Conservation (phyloP, 2,113 vertebrate species). For the Pseudolaguvia tuberculata region DNA sequence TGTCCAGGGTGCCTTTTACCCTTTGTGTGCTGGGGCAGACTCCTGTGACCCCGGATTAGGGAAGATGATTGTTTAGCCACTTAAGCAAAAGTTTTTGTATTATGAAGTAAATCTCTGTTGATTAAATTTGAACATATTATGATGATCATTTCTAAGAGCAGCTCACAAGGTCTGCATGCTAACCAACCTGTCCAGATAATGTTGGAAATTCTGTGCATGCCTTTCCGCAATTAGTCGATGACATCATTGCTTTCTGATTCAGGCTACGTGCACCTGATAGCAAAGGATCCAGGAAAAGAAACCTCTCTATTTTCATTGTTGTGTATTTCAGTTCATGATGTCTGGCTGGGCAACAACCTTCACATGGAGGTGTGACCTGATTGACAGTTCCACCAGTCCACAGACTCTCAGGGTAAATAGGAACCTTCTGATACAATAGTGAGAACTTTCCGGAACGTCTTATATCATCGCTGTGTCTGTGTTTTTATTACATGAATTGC, state of each 20-base stretch:
- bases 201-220: background rate
- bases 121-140: no score
- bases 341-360: conserved; percentile 90
- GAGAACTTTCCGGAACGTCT: no score
- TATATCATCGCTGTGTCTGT: no score
- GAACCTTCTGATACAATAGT: background rate
- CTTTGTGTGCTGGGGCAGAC: no score
- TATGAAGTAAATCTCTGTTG: no score
- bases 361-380: conserved; percentile 88
- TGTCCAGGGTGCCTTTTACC: no score
- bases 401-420: conserved; percentile 81
- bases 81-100: no score
- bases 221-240: background rate
- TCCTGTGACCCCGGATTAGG: no score
- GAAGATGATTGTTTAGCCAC: no score
- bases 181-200: background rate
- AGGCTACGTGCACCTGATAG: background rate
- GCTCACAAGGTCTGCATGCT: background rate
- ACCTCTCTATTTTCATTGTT: background rate
- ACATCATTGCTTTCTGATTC: background rate
- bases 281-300: background rate
- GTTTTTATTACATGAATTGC: background rate
- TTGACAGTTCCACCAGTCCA: conserved; percentile 77
- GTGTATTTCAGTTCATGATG: conserved; percentile 80
- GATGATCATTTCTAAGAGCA: background rate